Percentiles rank a stretch among this genome's conserved stretches.
Conservation (phyloP, 1,140 invertebrate species). For the Reticulitermes speratus region DNA sequence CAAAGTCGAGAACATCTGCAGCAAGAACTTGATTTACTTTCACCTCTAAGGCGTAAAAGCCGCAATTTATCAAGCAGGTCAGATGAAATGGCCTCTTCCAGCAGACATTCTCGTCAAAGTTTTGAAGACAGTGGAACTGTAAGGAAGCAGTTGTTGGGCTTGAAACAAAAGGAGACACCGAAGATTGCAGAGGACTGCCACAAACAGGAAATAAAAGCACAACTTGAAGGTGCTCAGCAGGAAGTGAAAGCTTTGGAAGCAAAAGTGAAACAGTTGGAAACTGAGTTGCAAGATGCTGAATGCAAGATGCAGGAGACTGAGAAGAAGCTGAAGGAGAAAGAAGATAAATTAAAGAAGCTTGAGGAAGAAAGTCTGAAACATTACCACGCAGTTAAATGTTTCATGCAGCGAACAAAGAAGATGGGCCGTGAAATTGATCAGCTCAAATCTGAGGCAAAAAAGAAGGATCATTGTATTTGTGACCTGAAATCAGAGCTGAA, state of each 20-base stretch:
- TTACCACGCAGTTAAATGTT: conserved; percentile 45
- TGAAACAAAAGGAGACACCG: neutral
- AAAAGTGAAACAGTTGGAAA: conserved; percentile 30
- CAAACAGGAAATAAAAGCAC: neutral
- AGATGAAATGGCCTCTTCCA: neutral
- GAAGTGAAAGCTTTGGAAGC: conserved; percentile 32
- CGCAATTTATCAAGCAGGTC: neutral
- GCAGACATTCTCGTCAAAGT: neutral
- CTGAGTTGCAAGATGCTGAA: conserved; percentile 21
- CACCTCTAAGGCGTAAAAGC: neutral
- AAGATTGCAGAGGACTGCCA: neutral
- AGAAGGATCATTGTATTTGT: conserved; percentile 44
- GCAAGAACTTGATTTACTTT: conserved; percentile 1
- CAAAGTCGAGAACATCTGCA: neutral
- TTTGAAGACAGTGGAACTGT: neutral
- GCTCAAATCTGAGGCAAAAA: conserved; percentile 41
- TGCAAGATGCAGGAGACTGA: conserved; percentile 44
- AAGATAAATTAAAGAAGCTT: conserved; percentile 40
- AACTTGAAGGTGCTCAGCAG: conserved; percentile 16
- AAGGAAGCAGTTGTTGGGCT: neutral
- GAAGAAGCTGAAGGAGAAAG: conserved; percentile 43
- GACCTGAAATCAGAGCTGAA: conserved; percentile 43
- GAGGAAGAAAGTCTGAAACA: conserved; percentile 42
- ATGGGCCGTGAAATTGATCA: conserved; percentile 41
- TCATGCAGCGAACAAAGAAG: conserved; percentile 43